These are phyloP conservation scores for Gallinago jamesoni DNA, from an alignment of 2,113 vertebrate species.

Conservation along the genomic window DNA sequence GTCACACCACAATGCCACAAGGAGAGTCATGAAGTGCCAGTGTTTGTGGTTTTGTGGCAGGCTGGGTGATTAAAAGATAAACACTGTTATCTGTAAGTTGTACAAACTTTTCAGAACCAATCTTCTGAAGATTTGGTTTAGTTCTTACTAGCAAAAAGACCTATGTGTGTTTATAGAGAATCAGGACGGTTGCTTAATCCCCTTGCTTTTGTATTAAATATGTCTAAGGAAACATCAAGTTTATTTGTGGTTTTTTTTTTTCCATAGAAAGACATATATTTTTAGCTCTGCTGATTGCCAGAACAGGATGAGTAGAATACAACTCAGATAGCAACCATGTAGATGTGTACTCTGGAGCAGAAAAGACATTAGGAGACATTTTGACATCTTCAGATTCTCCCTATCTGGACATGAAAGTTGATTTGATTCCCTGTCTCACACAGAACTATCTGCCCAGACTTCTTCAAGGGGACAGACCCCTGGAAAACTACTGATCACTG, in stretches of 20 bases:
- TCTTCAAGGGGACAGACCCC: constrained; percentile 85
- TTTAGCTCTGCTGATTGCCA: neutral
- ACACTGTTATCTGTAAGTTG: neutral
- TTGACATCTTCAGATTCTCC: neutral
- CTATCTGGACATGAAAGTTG: neutral
- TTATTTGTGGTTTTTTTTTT: neutral
- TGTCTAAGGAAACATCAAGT: neutral
- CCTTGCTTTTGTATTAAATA: neutral
- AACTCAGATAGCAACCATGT: neutral
- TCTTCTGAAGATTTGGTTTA: neutral
- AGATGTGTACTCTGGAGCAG: neutral
- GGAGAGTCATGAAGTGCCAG: neutral
- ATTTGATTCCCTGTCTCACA: neutral
- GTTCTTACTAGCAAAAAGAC: neutral
- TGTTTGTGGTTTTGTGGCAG: neutral
- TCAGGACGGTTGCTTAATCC: neutral
- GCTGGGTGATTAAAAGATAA: neutral
- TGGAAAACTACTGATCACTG: constrained; percentile 83
- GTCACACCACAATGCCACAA: neutral
- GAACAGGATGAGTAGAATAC: neutral
- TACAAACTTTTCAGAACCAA: neutral
- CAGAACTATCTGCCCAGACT: constrained; percentile 87
- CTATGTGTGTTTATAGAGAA: neutral
- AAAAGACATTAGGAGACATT: neutral
- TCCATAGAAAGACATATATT: neutral